Evolutionary conservation across 2,113 vertebrate genomes (phyloP), one percentile per base, ranked within the genome.

Genomic region (Eptatretus burgeri): DNA sequence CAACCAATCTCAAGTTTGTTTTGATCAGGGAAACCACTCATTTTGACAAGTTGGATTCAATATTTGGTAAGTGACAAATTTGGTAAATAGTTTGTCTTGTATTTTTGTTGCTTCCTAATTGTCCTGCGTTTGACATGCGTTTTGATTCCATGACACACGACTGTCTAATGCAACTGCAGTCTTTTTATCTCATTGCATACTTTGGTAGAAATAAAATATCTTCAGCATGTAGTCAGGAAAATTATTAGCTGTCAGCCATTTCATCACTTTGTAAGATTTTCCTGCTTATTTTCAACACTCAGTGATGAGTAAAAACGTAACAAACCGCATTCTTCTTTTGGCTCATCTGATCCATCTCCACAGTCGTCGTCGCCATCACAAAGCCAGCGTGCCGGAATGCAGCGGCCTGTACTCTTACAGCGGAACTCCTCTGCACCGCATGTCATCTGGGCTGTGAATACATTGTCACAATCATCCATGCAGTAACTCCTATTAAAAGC

Each of bases 331-430:
- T 66, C 65, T 52, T 66, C 65, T 52, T 51, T 64, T 49, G 65
- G 65, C 20, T 66, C 65, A 49, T 66, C 65, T 49, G 65, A 66
- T 41, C 60, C 62, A 63, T 66, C 65, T 20, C 65, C 65, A 11
- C 65, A 66, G 20, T 66, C 65, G 52, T 66, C 65, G 50, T 66
- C 65, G 18, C 65, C 65, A 49, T 66, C 65, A 52, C 65, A 66
- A 50, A 63, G 62, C 65, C 65, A 66, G 14, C 65, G 65, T 41
- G 50, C 60, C n/a, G 65, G 65, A 52, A 66, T 62, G 17, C 65
- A 66, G 51, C 65, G 62, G 50, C 65, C 63, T 16, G 65, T 66
- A 51, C 62, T 62, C 63, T 66, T 64, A n/a, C 65, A 66, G 62
- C 63, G 65, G 50, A 66, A 66, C 20, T 66, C 65, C 14, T 66